Evolutionary conservation across 2,888 invertebrate species (phyloP).

Genomic region (Eulithis testata): DNA sequence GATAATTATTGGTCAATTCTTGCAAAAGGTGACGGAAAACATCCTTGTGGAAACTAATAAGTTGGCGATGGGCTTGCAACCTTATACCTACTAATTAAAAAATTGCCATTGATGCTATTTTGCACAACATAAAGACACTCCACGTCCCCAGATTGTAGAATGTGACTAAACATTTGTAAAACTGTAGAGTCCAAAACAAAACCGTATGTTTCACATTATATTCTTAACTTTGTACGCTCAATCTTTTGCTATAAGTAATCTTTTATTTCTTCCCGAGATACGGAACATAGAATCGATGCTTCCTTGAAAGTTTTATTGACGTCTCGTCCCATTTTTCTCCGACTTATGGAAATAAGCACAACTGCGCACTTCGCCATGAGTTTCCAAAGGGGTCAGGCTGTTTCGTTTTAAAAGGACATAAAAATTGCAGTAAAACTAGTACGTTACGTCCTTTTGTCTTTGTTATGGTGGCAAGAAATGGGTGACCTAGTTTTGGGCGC

Average conservation of each 20-base stretch:
- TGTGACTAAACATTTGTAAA: too few species aligned
- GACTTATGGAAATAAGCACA: slow-evolving; percentile 36
- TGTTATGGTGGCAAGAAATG: slow-evolving; percentile 64
- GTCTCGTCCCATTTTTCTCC: slow-evolving; percentile 47
- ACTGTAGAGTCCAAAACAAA: too few species aligned
- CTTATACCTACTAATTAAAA: too few species aligned
- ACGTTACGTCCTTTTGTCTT: slow-evolving; percentile 62
- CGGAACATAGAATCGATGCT: slow-evolving; percentile 38
- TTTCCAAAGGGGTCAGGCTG: slow-evolving; percentile 61
- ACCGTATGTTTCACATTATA: too few species aligned
- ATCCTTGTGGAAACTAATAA: too few species aligned
- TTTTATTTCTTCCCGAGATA: slow-evolving; percentile 4
- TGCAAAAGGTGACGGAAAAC: too few species aligned
- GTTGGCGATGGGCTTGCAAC: too few species aligned
- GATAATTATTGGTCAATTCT: too few species aligned
- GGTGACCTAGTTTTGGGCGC: slow-evolving; percentile 79
- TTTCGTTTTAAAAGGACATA: slow-evolving; percentile 64
- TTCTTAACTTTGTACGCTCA: too few species aligned
- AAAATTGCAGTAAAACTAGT: slow-evolving; percentile 54
- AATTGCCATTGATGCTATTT: too few species aligned
- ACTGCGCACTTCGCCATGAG: slow-evolving; percentile 45
- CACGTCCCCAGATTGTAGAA: too few species aligned
- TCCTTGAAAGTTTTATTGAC: slow-evolving; percentile 51
- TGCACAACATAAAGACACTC: too few species aligned
- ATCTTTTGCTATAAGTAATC: neutral